phyloP scores from a whole-genome alignment of 2,113 vertebrate genomes.

The Phalacrocorax aristotelis region DNA sequence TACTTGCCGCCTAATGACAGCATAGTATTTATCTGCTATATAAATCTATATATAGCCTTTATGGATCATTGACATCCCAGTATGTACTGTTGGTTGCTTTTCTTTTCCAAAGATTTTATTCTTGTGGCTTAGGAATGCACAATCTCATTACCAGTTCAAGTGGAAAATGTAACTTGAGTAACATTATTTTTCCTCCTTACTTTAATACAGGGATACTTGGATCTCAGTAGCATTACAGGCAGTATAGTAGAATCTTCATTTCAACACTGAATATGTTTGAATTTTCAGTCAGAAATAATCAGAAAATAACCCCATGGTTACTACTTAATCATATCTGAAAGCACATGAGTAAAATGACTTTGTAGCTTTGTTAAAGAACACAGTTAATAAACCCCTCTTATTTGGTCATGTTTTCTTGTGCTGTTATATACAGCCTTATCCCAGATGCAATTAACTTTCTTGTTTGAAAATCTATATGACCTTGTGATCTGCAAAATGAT shows the following conservation, averaged over 20 bases:
- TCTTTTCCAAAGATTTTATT: slow-evolving; percentile 39
- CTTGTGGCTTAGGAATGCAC: slow-evolving; percentile 3
- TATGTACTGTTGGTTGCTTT: slow-evolving; percentile 14
- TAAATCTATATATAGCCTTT: slow-evolving; percentile 47
- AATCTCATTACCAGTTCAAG: slow-evolving; percentile 25
- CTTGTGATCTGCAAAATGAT: background rate
- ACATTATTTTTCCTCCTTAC: slow-evolving; percentile 9
- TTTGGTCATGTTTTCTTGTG: background rate
- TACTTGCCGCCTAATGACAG: background rate
- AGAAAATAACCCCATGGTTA: background rate
- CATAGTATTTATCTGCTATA: slow-evolving; percentile 18
- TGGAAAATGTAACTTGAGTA: slow-evolving; percentile 49
- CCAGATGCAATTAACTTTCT: background rate
- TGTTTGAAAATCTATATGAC: background rate
- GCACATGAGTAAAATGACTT: background rate
- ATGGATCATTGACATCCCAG: slow-evolving; percentile 31
- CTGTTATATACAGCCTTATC: background rate
- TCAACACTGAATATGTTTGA: background rate
- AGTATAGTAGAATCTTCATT: background rate
- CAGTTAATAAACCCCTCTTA: background rate
- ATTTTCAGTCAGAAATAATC: background rate
- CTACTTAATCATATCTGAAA: background rate
- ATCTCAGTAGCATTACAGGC: background rate
- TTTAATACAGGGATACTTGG: background rate
- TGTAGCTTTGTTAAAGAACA: background rate